A percentile compares a stretch with the other conserved stretches of the same genome.
phyloP scores from a whole-genome alignment of 2,888 invertebrate species.

The Drosophila quinaria region DNA sequence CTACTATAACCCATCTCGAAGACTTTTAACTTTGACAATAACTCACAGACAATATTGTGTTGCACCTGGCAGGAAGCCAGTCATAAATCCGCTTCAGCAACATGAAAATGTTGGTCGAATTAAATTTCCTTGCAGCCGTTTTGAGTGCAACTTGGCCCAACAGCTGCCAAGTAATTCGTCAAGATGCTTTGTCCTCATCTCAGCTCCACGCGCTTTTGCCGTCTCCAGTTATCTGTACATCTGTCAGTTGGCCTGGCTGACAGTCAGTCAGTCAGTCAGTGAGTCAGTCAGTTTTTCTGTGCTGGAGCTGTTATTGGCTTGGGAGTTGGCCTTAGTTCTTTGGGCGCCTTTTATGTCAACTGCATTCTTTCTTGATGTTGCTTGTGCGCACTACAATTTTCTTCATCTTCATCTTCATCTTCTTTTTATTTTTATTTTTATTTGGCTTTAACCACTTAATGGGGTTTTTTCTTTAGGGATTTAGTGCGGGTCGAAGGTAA shows the following conservation, averaged over 20 bases:
- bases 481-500: slow-evolving; percentile 13
- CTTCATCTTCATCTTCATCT: slow-evolving; percentile 12
- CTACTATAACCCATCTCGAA: background rate
- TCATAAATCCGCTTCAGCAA: slow-evolving; percentile 47
- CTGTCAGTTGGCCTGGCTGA: slow-evolving; percentile 7
- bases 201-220: slow-evolving; percentile 24
- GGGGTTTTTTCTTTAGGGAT: slow-evolving; percentile 50
- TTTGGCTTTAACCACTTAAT: slow-evolving; percentile 77
- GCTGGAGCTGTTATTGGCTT: slow-evolving; percentile 16
- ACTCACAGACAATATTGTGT: background rate
- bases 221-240: slow-evolving; percentile 34
- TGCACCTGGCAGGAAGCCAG: slow-evolving; percentile 40
- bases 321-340: slow-evolving; percentile 26
- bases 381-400: slow-evolving; percentile 53
- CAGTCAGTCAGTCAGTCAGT: slow-evolving; percentile 10
- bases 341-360: slow-evolving; percentile 71
- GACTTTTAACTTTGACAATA: slow-evolving; percentile 9
- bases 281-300: slow-evolving; percentile 11
- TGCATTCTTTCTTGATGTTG: slow-evolving; percentile 70
- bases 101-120: slow-evolving; percentile 63
- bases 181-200: slow-evolving; percentile 65
- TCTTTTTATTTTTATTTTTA: slow-evolving; percentile 17
- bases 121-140: slow-evolving; percentile 58
- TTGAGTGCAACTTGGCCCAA: slow-evolving; percentile 7
- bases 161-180: slow-evolving; percentile 75